Evolutionary conservation across 1,140 invertebrate genomes (phyloP), one percentile per base, ranked within the genome.

Genomic region (Rhopalosiphum padi): DNA sequence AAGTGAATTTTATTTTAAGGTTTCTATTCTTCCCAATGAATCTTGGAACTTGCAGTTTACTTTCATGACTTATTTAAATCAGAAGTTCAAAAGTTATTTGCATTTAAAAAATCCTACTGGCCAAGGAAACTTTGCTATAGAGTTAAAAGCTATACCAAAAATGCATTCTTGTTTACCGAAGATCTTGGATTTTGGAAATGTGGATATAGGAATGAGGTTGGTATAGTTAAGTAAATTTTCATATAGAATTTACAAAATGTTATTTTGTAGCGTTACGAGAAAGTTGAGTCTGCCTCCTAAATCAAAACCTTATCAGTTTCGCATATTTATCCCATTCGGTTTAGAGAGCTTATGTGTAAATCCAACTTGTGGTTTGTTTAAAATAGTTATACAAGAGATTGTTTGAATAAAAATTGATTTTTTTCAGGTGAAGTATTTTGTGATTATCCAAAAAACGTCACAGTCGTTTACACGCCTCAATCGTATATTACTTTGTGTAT

Each of bases 21-120:
- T 83, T 8, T 48, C 91, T 23, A 53, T 92, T 7, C 68, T n/a
- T 51, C 77, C 91, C 7, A 37, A 37, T 6, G 30, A 9, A 25
- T 37, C 91, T 21, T 30, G 46, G 43, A 15, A 25, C 53, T 35
- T 92, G 5, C 60, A 46, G 21, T 15, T 51, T 35, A 51, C 23
- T 15, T 83, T 92, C 22, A 41, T 41, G 46, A 83, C 77, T 23
- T 6, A 41, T 41, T 35, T n/a, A 18, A 83, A 23, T 4, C 18
- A 22, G 0, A 35, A 92, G 23, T 25, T 82, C 8, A 83, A 92
- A 30, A 82, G 46, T 35, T 48, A 35, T 48, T 92, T 92, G 6
- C 30, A 51, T 35, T 92, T 92, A 48, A 85, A 83, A 83, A 92
- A 92, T 85, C 77, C 91, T 21, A 92, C 91, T 35, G 91, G 91